Evolutionary conservation across 2,113 vertebrate species (phyloP).

Genomic region (Pteruthius melanotis): DNA sequence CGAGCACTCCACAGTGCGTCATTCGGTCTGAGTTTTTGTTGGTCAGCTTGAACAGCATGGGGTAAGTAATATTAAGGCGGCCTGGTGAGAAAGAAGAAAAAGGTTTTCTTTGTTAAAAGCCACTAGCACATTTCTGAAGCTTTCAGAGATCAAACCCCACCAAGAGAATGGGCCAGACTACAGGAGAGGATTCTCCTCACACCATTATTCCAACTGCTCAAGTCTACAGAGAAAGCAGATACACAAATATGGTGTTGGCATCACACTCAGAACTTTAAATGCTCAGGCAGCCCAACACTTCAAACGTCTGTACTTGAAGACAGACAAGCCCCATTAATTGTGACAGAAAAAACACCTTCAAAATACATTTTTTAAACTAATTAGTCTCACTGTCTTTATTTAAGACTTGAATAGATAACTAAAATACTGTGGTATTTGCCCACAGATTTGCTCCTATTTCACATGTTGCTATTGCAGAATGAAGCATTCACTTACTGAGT

Average conservation of each 20-base stretch:
- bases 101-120: background rate
- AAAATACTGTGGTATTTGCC: background rate
- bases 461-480: background rate
- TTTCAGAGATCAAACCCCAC: background rate
- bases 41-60: slow-evolving; percentile 97
- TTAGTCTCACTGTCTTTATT: background rate
- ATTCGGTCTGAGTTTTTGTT: slow-evolving; percentile 97
- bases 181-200: background rate
- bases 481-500: slow-evolving; percentile 86
- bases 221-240: background rate
- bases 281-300: background rate
- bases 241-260: accelerated
- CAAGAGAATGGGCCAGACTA: background rate
- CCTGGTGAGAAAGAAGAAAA: slow-evolving; percentile 67
- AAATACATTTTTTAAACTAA: background rate
- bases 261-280: background rate
- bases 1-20: slow-evolving; percentile 96
- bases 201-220: background rate
- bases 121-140: background rate
- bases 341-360: background rate
- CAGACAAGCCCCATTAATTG: background rate
- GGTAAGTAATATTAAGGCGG: slow-evolving; percentile 96
- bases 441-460: background rate
- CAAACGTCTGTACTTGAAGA: background rate
- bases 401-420: background rate